A percentile compares a stretch with the other conserved stretches of the same genome.
Evolutionary conservation across 2,888 invertebrate genomes (phyloP).

Genomic region (Coleophora flavipennella): DNA sequence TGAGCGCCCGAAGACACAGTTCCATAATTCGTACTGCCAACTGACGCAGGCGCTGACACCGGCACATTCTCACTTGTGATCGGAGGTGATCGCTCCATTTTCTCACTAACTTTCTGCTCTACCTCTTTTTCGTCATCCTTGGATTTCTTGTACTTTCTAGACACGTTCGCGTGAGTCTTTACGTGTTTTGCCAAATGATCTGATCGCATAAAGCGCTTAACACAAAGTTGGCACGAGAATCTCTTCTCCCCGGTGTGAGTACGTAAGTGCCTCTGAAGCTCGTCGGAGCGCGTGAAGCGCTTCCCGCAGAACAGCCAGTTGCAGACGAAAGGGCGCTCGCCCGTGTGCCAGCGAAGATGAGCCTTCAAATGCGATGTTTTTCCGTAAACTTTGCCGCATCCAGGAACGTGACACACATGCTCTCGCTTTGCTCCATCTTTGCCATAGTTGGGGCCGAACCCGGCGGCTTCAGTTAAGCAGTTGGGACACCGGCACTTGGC

Average conservation of each 20-base stretch:
- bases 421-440: constrained; percentile 84
- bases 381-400: constrained; percentile 91
- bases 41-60: constrained; percentile 16
- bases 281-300: constrained; percentile 92
- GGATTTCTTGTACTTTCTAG: constrained; percentile 62
- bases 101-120: constrained; percentile 29
- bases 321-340: constrained; percentile 92
- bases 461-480: constrained; percentile 85
- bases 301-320: constrained; percentile 93
- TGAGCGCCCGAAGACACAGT: constrained; percentile 37
- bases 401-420: constrained; percentile 90
- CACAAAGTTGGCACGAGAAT: constrained; percentile 89
- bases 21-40: constrained; percentile 49
- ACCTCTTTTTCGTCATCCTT: constrained; percentile 60
- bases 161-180: constrained; percentile 85
- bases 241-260: constrained; percentile 94
- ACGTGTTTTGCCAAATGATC: constrained; percentile 95
- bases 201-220: constrained; percentile 92
- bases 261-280: constrained; percentile 88
- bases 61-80: constrained; percentile 8
- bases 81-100: constrained; percentile 20
- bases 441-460: constrained; percentile 79
- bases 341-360: constrained; percentile 93
- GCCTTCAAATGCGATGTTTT: constrained; percentile 96
- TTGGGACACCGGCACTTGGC: constrained; percentile 87